Conservation (phyloP, 2,888 invertebrate genomes). For the Dryobotodes eremita region DNA sequence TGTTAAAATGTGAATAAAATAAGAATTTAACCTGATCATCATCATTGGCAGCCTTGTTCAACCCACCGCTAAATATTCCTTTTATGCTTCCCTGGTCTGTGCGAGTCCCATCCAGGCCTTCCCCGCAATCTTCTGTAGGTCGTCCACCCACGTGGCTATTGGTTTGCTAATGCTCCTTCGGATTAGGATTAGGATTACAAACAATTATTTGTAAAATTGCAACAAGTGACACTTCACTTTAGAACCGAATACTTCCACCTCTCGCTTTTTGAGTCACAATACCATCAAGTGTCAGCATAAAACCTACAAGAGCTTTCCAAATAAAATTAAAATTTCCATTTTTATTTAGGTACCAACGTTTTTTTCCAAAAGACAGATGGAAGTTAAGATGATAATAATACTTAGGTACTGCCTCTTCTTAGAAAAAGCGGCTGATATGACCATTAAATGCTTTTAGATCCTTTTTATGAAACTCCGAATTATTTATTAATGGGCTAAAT, state of each 20-base stretch:
- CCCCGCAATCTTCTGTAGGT: background rate
- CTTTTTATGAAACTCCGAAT: constrained; percentile 43
- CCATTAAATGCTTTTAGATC: constrained; percentile 30
- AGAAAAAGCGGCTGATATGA: constrained; percentile 14
- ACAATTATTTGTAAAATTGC: background rate
- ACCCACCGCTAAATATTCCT: background rate
- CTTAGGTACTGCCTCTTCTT: constrained; percentile 7
- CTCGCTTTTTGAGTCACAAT: background rate
- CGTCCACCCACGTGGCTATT: no score
- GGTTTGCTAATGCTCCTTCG: background rate
- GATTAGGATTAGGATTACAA: background rate
- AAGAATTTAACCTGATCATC: background rate
- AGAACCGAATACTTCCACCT: background rate
- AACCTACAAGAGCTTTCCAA: constrained; percentile 4
- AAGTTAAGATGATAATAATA: constrained; percentile 37
- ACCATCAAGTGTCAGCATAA: constrained; percentile 10
- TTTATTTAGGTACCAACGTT: constrained; percentile 21
- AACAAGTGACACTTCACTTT: background rate
- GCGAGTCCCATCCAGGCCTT: background rate
- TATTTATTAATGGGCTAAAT: constrained; percentile 38
- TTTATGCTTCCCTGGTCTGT: background rate
- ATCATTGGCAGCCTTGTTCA: background rate
- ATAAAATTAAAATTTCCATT: constrained; percentile 30
- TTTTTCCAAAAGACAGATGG: constrained; percentile 27
- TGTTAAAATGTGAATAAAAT: background rate